Conservation (phyloP, 37 sponge, comb jelly and placozoan species). For the Halichondria panicea region DNA sequence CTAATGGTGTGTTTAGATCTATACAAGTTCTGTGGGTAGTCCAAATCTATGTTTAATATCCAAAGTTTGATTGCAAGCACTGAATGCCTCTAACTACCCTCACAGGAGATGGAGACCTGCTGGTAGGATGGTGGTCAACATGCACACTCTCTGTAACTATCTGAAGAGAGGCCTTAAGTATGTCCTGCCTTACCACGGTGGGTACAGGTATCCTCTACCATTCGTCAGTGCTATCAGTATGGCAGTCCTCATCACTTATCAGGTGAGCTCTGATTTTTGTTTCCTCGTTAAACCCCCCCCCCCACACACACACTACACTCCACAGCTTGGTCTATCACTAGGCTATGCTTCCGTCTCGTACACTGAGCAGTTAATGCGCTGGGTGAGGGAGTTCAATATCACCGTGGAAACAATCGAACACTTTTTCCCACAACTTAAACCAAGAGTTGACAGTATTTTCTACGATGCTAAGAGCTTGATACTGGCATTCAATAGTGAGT, state of each 20-base stretch:
- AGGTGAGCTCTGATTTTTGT: conserved; percentile 14
- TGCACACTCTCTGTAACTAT: conserved; percentile 7
- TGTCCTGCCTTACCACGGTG: conserved; percentile 14
- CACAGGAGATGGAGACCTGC: too few relatives aligned
- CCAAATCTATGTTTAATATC: too few relatives aligned
- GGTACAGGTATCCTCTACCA: conserved; percentile 27
- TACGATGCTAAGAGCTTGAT: conserved; percentile 26
- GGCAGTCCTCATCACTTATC: conserved; percentile 21
- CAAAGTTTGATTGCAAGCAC: too few relatives aligned
- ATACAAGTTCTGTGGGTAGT: too few relatives aligned
- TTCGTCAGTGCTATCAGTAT: conserved; percentile 34
- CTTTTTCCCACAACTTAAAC: conserved; percentile 3
- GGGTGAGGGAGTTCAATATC: conserved; percentile 30
- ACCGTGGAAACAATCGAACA: conserved; percentile 29
- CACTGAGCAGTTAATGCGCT: neutral
- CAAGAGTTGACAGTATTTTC: conserved; percentile 18
- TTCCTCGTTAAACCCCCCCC: neutral
- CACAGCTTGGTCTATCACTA: neutral
- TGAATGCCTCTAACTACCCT: too few relatives aligned
- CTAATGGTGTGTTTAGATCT: too few relatives aligned
- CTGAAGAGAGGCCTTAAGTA: conserved; percentile 24
- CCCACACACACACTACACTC: neutral
- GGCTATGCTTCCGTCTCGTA: neutral
- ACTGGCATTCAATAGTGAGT: conserved; percentile 20
- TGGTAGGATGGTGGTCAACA: neutral